Evolutionary conservation across 2,888 invertebrate genomes (phyloP), one percentile per base, ranked within the genome.

Genomic region (Chrysolina oricalcia): DNA sequence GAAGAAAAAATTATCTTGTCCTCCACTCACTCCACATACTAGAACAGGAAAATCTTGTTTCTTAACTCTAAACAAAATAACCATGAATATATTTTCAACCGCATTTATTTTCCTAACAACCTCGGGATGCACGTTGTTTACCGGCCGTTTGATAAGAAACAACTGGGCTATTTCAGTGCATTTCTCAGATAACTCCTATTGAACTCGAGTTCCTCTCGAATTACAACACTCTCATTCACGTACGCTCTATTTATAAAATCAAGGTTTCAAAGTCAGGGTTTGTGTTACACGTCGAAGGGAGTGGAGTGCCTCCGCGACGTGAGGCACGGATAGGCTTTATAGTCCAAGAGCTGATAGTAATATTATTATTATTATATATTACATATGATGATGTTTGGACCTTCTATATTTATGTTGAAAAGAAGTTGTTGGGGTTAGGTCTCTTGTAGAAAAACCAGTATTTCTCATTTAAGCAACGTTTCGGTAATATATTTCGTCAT

Each of bases 251-350:
- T 78, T 76, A 76, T 78, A 78, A 73, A 74, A 70, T 76, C 74
- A 73, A 74, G 75, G 74, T 78, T 78, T 78, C 73, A 74, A 76
- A 78, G 78, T 78, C 73, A 76, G 70, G 76, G 78, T 76, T 76
- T 74, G 43, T 72, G 71, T 75, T 72, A 59, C 35, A 59, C 15
- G 13, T 27, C 10, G 35, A 59, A 50, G 59, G 59, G 59, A 59
- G 59, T 35, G 59, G 59, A 59, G 59, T 35, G 59, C 35, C 59
- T 50, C 8, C 23, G 53, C 53, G 19, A 11, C 11, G 43, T 43
- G 1, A 50, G 5, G 50, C 50, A 50, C 19, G 17, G 50, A 50
- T 19, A n/a, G 19, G 19, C 50, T 8, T 50, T n/a, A 50, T 50
- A 50, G 43, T 8, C 35, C 35, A 8, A 35, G 35, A 35, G 8